Base-by-base conservation (phyloP, 2,113 vertebrate species). In the Manacus vitellinus region DNA sequence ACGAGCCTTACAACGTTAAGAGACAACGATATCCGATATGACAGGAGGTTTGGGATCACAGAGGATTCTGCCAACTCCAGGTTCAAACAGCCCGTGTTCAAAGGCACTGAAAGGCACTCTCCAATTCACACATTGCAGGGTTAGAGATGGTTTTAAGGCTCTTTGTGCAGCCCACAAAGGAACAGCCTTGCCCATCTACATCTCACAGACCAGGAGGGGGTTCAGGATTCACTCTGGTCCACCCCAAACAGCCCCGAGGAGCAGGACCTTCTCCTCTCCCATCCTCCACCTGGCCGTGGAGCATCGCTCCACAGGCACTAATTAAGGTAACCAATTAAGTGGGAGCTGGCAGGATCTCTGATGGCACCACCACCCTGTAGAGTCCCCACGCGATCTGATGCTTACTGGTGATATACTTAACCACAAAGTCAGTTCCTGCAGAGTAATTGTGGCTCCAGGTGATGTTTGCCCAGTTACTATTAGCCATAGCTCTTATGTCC, bases 341-440 rank as follows among this genome's bases (percentile, higher is more conserved):
- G 47, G 91, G 96, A 96, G 94, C 67, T 92, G 92, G 79, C 94
- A 94, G 95, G 88, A 92, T 83, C 96, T 94, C 91, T 93, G 91
- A 85, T 25, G 92, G 86, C 83, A 76, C 97, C 77, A 80, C 54
- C 95, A 44, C 68, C 92, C 97, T 96, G 27, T 96, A 97, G 87
- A 92, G 88, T 84, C 94, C 96, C 97, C 97, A 97, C 84, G 61
- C 97, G 95, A 87, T 96, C 96, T 97, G 97, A 98, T 98, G 99
- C 99, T 99, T 99, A 99, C 99, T 99, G 98, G 99, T 99, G 96
- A 98, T 99, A 99, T 98, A 99, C 98, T 99, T 99, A 99, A 99
- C 98, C 98, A 99, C 98, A 99, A 99, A 99, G 98, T 99, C 98
- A 98, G 98, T 99, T 98, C 98, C 99, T 96, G 98, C 96, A 92